These are phyloP conservation scores for Rhodinocichla rosea DNA, from an alignment of 2,113 vertebrate species.

Conservation along the genomic window DNA sequence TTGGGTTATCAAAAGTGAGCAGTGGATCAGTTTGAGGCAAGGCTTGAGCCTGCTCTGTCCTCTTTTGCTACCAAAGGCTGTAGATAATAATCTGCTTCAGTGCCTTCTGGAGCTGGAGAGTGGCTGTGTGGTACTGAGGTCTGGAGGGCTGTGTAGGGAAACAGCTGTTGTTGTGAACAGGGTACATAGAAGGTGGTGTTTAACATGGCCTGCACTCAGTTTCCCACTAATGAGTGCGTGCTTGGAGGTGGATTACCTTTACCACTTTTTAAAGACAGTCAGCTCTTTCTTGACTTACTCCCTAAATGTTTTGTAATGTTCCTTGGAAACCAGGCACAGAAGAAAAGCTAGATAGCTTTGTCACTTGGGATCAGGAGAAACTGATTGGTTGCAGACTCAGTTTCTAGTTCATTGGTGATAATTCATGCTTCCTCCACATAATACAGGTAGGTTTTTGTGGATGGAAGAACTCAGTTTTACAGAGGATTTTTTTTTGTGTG, in stretches of 20 bases:
- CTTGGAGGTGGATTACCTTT: background rate
- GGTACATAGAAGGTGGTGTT: background rate
- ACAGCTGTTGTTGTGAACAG: background rate
- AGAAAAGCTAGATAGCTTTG: background rate
- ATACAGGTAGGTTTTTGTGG: background rate
- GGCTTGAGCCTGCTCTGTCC: background rate
- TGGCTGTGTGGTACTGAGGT: background rate
- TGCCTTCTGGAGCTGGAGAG: background rate
- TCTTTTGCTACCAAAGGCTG: background rate
- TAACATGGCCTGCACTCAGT: background rate
- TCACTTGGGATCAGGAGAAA: background rate
- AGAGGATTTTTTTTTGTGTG: background rate
- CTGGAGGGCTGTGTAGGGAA: background rate
- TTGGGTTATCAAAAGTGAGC: background rate
- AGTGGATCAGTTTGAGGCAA: background rate
- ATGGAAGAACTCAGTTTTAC: background rate
- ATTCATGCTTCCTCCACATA: background rate
- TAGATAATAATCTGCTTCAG: background rate
- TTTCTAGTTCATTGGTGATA: background rate
- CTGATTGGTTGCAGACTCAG: background rate
- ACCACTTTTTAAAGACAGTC: background rate
- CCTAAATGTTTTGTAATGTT: background rate
- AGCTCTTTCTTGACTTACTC: background rate
- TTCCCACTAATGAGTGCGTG: background rate
- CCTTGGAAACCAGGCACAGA: background rate